Base-by-base conservation (phyloP, 2,888 invertebrate genomes). In the Plebejus argus region DNA sequence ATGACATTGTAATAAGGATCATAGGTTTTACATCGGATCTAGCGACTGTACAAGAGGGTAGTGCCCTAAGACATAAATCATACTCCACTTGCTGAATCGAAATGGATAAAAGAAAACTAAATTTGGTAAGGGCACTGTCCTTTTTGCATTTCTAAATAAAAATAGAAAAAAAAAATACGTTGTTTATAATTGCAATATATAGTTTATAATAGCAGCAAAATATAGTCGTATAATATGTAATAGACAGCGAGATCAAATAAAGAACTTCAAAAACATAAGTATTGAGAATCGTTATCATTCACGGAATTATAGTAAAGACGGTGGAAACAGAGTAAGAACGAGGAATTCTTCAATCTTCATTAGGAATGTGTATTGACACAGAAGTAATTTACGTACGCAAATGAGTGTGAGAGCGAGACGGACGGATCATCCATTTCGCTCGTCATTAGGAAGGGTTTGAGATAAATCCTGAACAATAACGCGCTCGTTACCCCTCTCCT, bases 401-500 rank as follows among this genome's bases (percentile, higher is more conserved):
- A 61, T 35, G 78, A 78, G 78, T 12, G 66, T 61, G 66, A 28
- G 70, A 56, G 75, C 18, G 70, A 49, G 58, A 5, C 20, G 1
- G 15, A 0, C 58, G 71, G 70, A 70, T 45, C 23, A 76, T 74
- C 35, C 72, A 35, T 70, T 77, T 58, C 78, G 74, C 53, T 77
- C 45, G 72, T 72, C 72, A 49, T 72, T 72, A 72, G 45, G 70
- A 74, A 76, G 79, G 78, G 77, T 76, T 61, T 71, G 79, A 80
- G 79, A 82, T 82, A 82, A 80, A 81, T 82, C 79, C 80, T 78
- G 77, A 78, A 80, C 79, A 81, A 82, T 81, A 81, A 80, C 53
- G 79, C 78, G 61, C 78, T 77, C 77, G 39, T 72, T 70, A 72
- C 79, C 76, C 76, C 23, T 79, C 70, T 79, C 74, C 78, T 61